Conservation (phyloP, 2,888 invertebrate species). For the Chrysodeixis includens region DNA sequence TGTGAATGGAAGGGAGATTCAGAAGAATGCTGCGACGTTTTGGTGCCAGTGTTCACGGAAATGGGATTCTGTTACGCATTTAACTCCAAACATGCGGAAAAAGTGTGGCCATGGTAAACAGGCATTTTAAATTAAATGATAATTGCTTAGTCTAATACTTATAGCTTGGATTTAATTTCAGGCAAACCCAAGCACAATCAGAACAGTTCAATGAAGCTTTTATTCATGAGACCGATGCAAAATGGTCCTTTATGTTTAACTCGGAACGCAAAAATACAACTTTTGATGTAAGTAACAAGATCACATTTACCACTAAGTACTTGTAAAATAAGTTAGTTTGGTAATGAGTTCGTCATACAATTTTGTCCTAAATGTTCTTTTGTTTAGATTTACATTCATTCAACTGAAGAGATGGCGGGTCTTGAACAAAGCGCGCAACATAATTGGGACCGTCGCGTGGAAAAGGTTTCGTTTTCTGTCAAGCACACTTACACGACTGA, state of each 20-base stretch:
- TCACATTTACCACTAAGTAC: background rate
- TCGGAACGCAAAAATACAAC: conserved; percentile 82
- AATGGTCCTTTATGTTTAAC: conserved; percentile 90
- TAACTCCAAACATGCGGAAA: conserved; percentile 90
- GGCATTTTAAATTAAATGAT: background rate
- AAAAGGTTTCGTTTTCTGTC: conserved; percentile 91
- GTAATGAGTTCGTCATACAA: background rate
- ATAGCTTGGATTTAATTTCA: conserved; percentile 57
- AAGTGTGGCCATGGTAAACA: conserved; percentile 86
- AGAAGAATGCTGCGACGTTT: conserved; percentile 91
- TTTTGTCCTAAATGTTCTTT: background rate
- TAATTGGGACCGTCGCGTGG: conserved; percentile 91
- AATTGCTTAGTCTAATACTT: background rate
- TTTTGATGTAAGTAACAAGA: conserved; percentile 76
- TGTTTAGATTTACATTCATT: conserved; percentile 90
- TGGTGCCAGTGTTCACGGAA: conserved; percentile 93
- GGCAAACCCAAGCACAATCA: conserved; percentile 77
- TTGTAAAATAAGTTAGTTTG: background rate
- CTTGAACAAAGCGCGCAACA: conserved; percentile 92
- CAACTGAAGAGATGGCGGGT: conserved; percentile 92
- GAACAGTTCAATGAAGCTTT: conserved; percentile 86
- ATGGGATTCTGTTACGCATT: conserved; percentile 93
- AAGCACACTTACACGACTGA: conserved; percentile 94
- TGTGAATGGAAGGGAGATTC: conserved; percentile 92
- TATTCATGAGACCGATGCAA: conserved; percentile 91